A percentile compares a stretch with the other conserved stretches of the same genome.
Conservation (phyloP, 2,888 invertebrate genomes). For the Folsomia candida region DNA sequence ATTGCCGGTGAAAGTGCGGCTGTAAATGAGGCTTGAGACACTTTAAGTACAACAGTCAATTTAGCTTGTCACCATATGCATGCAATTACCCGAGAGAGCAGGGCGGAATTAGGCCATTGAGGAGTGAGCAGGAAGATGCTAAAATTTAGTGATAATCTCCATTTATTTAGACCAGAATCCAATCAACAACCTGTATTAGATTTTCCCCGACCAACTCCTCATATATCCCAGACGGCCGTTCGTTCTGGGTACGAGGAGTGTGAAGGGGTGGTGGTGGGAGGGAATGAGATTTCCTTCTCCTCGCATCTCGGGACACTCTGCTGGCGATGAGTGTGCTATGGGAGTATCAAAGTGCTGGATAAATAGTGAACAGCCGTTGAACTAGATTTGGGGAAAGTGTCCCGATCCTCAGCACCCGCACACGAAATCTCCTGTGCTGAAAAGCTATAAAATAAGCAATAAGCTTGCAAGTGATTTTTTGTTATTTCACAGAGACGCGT, state of each 20-base stretch:
- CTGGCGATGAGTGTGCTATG: no score
- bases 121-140: not conserved
- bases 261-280: no score
- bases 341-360: no score
- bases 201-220: not conserved
- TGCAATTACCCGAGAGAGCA: not conserved
- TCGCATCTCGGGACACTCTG: no score
- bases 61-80: not conserved
- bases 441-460: constrained; percentile 27
- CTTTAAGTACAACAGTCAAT: not conserved
- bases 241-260: no score
- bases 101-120: not conserved
- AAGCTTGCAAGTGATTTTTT: constrained; percentile 3
- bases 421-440: not conserved
- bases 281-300: not conserved
- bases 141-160: not conserved
- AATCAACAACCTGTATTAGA: not conserved
- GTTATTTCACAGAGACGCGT: not conserved
- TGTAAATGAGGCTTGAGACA: not conserved
- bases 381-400: not conserved
- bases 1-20: not conserved
- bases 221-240: no score
- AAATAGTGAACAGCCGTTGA: not conserved
- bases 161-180: not conserved
- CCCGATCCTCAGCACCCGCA: not conserved